These are phyloP conservation scores for Drosophila bocki DNA, from an alignment of 1,140 invertebrate genomes.

Conservation along the genomic window DNA sequence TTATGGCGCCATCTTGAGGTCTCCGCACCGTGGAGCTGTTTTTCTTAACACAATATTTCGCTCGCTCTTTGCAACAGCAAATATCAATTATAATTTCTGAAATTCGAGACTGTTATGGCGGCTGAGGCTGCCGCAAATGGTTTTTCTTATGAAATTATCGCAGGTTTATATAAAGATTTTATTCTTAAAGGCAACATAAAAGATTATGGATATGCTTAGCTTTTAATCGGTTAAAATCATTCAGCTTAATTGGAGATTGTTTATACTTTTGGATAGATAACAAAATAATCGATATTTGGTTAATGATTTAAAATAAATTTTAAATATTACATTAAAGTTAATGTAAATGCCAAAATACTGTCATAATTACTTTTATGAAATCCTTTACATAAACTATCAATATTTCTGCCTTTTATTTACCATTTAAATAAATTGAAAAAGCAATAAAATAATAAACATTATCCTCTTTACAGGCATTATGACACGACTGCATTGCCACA, in stretches of 20 bases:
- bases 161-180: slow-evolving; percentile 11
- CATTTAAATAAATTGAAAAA: slow-evolving; percentile 6
- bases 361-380: neutral
- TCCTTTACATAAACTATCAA: neutral
- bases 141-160: slow-evolving; percentile 17
- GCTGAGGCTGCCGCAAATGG: slow-evolving; percentile 30
- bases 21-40: slow-evolving; percentile 25
- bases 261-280: neutral
- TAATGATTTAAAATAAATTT: neutral
- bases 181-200: slow-evolving; percentile 1
- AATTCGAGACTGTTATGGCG: slow-evolving; percentile 41
- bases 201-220: neutral
- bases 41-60: slow-evolving; percentile 41
- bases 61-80: slow-evolving; percentile 26
- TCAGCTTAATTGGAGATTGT: neutral
- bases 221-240: slow-evolving; percentile 2
- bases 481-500: slow-evolving; percentile 16
- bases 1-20: slow-evolving; percentile 60
- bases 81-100: slow-evolving; percentile 72
- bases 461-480: neutral
- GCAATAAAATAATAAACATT: slow-evolving; percentile 6
- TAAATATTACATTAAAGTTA: neutral
- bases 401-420: neutral
- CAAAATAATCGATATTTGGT: neutral
- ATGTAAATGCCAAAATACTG: neutral